Evolutionary conservation across 1,140 invertebrate genomes (phyloP), one percentile per base, ranked within the genome.

Genomic region (Drosophila kohkoa): DNA sequence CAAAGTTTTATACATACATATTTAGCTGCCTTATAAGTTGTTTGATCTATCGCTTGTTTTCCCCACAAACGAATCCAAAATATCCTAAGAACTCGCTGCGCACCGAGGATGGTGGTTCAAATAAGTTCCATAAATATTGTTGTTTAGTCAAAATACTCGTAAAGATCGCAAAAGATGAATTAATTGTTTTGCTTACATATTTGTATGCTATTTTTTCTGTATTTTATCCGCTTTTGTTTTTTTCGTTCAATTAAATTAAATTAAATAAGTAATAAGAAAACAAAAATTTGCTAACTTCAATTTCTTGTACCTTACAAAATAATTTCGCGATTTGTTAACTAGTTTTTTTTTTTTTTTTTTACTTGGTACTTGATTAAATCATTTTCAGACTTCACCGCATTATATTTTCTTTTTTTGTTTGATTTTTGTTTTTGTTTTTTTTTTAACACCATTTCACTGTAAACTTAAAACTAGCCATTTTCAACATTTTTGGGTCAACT

Each of bases 311-410:
- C 88, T 89, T 85, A 83, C 68, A 89, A 81, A 25, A 89, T 81
- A 79, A 90, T 75, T 75, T 79, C 63, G 71, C 68, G 72, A 59
- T 60, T 57, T 66, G 20, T 35, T 79, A 55, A 58, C 59, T 70
- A 72, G 63, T 58, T 74, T 68, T 69, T 43, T 54, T 58, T 76
- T 58, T 76, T 65, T 66, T 32, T 54, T 63, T 65, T 75, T 89
- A 90, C 64, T 90, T 90, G 80, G 82, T 90, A 83, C 73, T 88
- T 87, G 87, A 90, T 90, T 90, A 83, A 83, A 91, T 91, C 86
- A 87, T 91, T 85, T 76, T 91, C 90, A 91, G 90, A 91, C 90
- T 91, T 91, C 82, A 90, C 82, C 78, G 81, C 65, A 87, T 77
- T 72, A 71, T 74, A 45, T 63, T 68, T 80, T 66, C 54, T 71